A percentile compares a stretch with the other conserved stretches of the same genome.
phyloP scores from a whole-genome alignment of 2,888 invertebrate species.

The Eristalis tenax region DNA sequence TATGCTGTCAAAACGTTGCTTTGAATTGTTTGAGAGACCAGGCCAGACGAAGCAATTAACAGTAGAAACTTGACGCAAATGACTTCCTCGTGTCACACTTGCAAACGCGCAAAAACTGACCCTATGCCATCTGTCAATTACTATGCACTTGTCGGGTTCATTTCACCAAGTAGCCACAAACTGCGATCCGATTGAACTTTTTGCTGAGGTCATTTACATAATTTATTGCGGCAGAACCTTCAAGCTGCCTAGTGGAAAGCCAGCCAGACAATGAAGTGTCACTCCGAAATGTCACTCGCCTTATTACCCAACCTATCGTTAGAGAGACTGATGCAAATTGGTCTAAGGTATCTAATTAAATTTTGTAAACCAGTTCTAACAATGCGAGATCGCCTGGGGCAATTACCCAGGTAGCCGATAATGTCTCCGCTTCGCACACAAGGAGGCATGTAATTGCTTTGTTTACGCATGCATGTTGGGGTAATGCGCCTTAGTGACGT shows the following conservation, averaged over 20 bases:
- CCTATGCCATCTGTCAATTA: not conserved
- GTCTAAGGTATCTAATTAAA: not conserved
- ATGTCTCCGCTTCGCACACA: not conserved
- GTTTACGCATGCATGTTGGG: constrained; percentile 3
- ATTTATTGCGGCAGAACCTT: not conserved
- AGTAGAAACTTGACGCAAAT: not conserved
- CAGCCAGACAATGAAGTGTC: not conserved
- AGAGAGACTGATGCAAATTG: not conserved
- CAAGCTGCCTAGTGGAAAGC: not conserved
- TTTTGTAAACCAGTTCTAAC: not conserved
- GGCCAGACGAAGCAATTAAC: not conserved
- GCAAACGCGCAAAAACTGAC: not conserved
- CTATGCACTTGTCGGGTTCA: not conserved
- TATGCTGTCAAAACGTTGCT: not conserved
- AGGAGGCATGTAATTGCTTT: constrained; percentile 6
- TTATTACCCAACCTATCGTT: not conserved
- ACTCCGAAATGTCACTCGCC: not conserved
- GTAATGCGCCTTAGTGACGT: not conserved
- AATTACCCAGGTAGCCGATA: not conserved
- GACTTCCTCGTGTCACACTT: not conserved
- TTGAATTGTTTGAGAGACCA: not conserved
- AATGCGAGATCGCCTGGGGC: not conserved
- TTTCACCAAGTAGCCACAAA: not conserved
- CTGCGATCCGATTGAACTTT: not conserved
- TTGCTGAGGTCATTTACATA: not conserved